Evolutionary conservation across 2,888 invertebrate genomes (phyloP).

Genomic region (Heliconius sara): DNA sequence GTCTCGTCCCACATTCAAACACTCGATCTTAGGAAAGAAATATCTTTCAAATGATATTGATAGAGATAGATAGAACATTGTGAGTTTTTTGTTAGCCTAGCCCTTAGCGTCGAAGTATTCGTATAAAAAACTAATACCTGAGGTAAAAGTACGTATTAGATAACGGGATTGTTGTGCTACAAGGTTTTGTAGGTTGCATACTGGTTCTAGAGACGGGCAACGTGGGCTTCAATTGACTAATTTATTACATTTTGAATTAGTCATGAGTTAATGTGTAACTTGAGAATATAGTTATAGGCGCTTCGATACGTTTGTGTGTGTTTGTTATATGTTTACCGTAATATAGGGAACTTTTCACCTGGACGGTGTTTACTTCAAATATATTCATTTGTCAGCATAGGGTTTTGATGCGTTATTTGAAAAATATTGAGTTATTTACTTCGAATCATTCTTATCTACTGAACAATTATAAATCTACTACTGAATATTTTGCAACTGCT

Average conservation of each 20-base stretch:
- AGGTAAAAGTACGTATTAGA: slow-evolving; percentile 44
- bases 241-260: slow-evolving; percentile 30
- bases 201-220: slow-evolving; percentile 43
- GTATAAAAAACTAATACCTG: slow-evolving; percentile 44
- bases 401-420: neutral
- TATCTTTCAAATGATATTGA: slow-evolving; percentile 54
- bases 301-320: neutral
- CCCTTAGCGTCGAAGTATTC: slow-evolving; percentile 39
- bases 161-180: slow-evolving; percentile 47
- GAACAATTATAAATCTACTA: neutral
- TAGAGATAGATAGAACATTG: slow-evolving; percentile 49
- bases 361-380: neutral
- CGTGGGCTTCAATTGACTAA: slow-evolving; percentile 38
- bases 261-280: slow-evolving; percentile 10
- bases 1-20: slow-evolving; percentile 56
- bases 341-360: neutral
- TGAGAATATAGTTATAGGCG: neutral
- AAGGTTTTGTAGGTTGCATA: slow-evolving; percentile 43
- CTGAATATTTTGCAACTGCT: neutral
- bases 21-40: slow-evolving; percentile 64
- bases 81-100: slow-evolving; percentile 53
- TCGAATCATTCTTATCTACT: neutral
- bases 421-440: neutral
- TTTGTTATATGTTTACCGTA: neutral
- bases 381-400: too few relatives aligned